phyloP scores from a whole-genome alignment of 2,797 vertebrate species.

The Phalloptychus januarius region DNA sequence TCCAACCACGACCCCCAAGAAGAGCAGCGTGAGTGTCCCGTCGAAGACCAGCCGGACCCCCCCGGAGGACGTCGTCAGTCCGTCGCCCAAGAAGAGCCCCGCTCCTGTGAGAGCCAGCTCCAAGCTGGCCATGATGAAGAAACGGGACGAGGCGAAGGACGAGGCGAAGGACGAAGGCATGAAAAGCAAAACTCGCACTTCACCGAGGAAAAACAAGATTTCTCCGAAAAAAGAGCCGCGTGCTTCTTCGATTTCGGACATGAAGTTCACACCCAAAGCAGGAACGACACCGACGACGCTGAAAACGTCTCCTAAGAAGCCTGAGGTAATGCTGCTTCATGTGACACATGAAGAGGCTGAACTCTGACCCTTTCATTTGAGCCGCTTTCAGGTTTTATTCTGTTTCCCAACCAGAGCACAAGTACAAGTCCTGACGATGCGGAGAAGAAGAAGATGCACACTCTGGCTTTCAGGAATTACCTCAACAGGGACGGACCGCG shows the following conservation, averaged over 20 bases:
- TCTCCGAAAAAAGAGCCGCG: constrained; percentile 80
- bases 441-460: constrained; percentile 90
- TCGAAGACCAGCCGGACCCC: constrained; percentile 25
- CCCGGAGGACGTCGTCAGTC: constrained; percentile 55
- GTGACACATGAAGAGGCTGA: background rate
- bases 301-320: constrained; percentile 86
- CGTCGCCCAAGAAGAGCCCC: constrained; percentile 69
- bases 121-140: constrained; percentile 87
- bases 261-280: constrained; percentile 65
- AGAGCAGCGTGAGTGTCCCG: constrained; percentile 57
- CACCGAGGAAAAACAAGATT: constrained; percentile 72
- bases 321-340: constrained; percentile 79
- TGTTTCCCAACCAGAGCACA: constrained; percentile 54
- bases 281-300: constrained; percentile 73
- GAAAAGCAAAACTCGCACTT: constrained; percentile 71
- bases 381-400: background rate
- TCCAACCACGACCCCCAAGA: constrained; percentile 53
- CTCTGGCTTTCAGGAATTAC: constrained; percentile 89
- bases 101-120: constrained; percentile 78
- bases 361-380: background rate
- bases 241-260: constrained; percentile 25
- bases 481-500: constrained; percentile 97
- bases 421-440: constrained; percentile 88
- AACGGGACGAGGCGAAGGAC: constrained; percentile 73
- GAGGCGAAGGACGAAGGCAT: constrained; percentile 53